Base-by-base conservation (phyloP, 2,888 invertebrate genomes). In the Baccha elongata region DNA sequence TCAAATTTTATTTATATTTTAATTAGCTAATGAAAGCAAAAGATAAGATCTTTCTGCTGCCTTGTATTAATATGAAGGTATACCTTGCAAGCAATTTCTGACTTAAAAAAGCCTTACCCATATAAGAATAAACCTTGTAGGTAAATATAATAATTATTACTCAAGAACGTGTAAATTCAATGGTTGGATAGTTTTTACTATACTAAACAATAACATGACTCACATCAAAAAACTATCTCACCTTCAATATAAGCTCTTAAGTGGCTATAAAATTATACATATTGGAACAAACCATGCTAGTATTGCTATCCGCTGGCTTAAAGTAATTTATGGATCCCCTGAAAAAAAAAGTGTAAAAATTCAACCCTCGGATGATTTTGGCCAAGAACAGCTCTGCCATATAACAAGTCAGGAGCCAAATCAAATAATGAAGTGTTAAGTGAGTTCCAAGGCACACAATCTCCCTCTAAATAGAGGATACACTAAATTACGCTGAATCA, bases 401-500 rank as follows among this genome's bases (percentile, higher is more conserved):
- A 74, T 81, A 69, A 69, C 65, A 62, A 83, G 52, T 42, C 62
- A 78, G 69, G 68, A 69, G 37, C 50, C 53, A 32, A 42, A 50
- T 58, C 10, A 50, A 52, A 71, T 71, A 76, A 76, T 76, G 58
- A 50, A 72, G 76, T 76, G 76, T 62, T 62, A 67, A 72, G 62
- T 42, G 35, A 73, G 40, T 44, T 71, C 21, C 52, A 60, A 15
- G 65, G 60, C 35, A 35, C 7, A 65, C 42, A 53, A 6, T 21
- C 37, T 55, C 37, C 37, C 32, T 52, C 26, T 15, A 13, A 35
- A 72, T 48, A 69, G 58, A 67, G 71, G 65, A 52, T 37, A 32
- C 23, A 55, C 62, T 62, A 68, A 69, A 60, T 83, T 83, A 76
- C 53, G 81, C 76, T 44, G 58, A 72, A 72, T 76, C 81, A 83